Evolutionary conservation across 2,113 vertebrate genomes (phyloP), one percentile per base, ranked within the genome.

Genomic region (Hydropotes inermis): DNA sequence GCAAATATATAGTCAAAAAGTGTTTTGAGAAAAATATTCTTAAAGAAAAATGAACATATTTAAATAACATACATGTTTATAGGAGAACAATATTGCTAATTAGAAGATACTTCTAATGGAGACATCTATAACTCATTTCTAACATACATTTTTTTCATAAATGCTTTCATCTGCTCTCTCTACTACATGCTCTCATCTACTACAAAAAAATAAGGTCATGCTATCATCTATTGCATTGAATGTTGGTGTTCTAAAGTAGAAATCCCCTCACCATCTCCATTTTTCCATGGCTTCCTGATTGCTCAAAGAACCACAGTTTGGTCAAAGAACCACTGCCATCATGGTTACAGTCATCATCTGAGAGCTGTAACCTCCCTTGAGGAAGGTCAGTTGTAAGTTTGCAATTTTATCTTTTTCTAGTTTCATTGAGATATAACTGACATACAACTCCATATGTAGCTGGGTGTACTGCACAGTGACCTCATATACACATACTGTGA

Each of bases 331-430:
- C 13, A 50, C 17, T 5, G 5, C 2, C 39, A 23, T 14, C 3
- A 33, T 12, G 30, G 85, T 55, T 55, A 78, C 47, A 13, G 28
- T 58, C 52, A 45, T 6, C 43, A 47, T 9, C 19, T 54, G 87
- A 25, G 14, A 45, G 7, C 2, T 11, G 0, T 3, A 39, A 10
- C 2, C 12, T 74, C 12, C 2, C 10, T 45, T 61, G 45, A 82
- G 13, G 60, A 27, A 28, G 4, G 17, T 27, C 7, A 25, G 0
- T 4, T 50, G 1, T 16, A 83, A 92, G 5, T 19, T 82, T 87
- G 25, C 39, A 4, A 61, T 78, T 86, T 45, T 36, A 54, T 21
- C 6, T n/a, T 45, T 47, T 58, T 61, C 54, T 61, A 54, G 85
- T 45, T 78, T 81, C 76, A 55, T 67, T 88, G 85, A 94, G 85